Evolutionary conservation across 2,797 vertebrate species (phyloP).

Genomic region (Urosaurus nigricauda): DNA sequence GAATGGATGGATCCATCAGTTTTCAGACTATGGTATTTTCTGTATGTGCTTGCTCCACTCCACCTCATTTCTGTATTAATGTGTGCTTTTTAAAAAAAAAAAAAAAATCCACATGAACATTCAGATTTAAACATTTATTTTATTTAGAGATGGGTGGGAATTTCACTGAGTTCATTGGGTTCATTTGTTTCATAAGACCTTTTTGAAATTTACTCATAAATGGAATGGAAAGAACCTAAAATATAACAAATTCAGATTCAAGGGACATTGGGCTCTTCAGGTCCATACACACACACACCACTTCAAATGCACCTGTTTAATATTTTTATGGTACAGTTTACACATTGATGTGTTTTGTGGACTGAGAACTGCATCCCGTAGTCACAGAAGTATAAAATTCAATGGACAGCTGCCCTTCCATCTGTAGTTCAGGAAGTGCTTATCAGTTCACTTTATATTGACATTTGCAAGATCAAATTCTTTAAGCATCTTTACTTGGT

Average conservation of each 20-base stretch:
- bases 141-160: neutral
- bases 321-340: neutral
- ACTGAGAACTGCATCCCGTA: neutral
- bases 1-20: neutral
- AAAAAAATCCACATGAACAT: neutral
- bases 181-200: neutral
- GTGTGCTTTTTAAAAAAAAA: neutral
- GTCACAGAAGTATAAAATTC: neutral
- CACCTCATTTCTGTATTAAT: neutral
- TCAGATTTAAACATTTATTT: neutral
- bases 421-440: neutral
- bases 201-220: neutral
- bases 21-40: neutral
- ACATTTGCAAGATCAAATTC: neutral
- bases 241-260: neutral
- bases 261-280: neutral
- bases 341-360: neutral
- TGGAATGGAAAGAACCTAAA: neutral
- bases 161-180: neutral
- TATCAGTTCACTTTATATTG: neutral
- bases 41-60: neutral
- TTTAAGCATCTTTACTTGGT: neutral
- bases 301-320: neutral
- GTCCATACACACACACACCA: neutral
- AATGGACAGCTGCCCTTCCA: neutral